Conservation (phyloP, 2,797 vertebrate species). For the Paguma larvata region DNA sequence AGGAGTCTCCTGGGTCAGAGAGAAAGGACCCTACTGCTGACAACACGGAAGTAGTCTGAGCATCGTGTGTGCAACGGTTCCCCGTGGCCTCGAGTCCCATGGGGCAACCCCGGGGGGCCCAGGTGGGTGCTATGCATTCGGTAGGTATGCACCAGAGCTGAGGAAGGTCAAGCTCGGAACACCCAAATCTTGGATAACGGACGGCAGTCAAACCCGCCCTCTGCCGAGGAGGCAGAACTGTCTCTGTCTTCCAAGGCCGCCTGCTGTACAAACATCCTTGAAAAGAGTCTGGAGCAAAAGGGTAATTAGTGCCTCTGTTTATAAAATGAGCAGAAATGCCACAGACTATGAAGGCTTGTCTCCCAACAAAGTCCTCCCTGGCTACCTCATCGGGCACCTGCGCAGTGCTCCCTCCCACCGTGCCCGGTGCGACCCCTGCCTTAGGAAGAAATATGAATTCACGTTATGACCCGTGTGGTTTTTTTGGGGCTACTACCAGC, state of each 20-base stretch:
- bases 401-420: neutral
- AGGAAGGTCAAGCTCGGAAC: neutral
- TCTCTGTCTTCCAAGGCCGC: neutral
- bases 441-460: neutral
- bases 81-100: no score
- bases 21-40: neutral
- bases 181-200: neutral
- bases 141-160: neutral
- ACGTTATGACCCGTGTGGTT: neutral
- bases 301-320: neutral
- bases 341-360: neutral
- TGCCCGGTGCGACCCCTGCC: neutral
- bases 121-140: rapidly evolving
- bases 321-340: neutral
- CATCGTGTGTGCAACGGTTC: neutral
- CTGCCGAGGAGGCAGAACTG: neutral
- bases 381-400: neutral
- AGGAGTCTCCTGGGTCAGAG: neutral
- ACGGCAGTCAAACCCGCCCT: neutral
- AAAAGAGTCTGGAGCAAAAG: slow-evolving; percentile 21
- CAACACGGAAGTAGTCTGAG: neutral
- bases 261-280: neutral
- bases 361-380: neutral
- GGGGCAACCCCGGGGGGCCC: neutral
- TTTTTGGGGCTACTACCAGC: neutral